Conservation (phyloP, 2,797 vertebrate species). For the Nannoperca australis region DNA sequence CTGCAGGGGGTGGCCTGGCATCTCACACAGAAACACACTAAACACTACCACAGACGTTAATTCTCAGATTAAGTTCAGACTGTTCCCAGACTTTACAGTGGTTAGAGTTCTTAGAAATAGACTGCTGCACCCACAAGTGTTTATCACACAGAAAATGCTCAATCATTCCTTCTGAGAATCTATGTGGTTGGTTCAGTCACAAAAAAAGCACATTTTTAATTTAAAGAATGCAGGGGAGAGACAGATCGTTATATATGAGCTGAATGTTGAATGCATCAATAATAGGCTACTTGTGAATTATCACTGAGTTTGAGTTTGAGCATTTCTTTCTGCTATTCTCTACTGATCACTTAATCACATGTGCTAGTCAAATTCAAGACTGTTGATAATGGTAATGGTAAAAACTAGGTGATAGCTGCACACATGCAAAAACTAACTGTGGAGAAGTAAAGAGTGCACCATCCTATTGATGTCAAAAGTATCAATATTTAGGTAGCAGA, state of each 20-base stretch:
- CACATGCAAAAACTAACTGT: background rate
- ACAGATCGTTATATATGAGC: background rate
- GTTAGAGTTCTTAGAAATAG: constrained; percentile 20
- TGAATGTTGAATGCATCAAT: background rate
- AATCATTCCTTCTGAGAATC: background rate
- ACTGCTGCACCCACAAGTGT: constrained; percentile 3
- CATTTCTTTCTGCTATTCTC: background rate
- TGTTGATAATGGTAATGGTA: background rate
- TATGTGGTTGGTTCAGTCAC: background rate
- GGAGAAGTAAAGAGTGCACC: background rate
- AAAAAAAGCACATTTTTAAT: background rate
- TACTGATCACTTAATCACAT: background rate
- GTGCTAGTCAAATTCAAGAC: background rate
- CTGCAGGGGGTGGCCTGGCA: constrained; percentile 68
- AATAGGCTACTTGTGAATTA: background rate
- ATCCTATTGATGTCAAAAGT: background rate
- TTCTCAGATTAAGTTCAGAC: constrained; percentile 20
- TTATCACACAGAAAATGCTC: constrained; percentile 20
- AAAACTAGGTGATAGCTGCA: background rate
- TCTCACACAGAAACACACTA: constrained; percentile 46
- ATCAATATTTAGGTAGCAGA: background rate
- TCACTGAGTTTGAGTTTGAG: background rate
- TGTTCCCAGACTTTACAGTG: constrained; percentile 18
- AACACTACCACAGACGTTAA: constrained; percentile 14
- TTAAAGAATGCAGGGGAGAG: background rate